These are phyloP conservation scores for Suncus etruscus DNA, from an alignment of 2,113 vertebrate genomes.

Conservation along the genomic window DNA sequence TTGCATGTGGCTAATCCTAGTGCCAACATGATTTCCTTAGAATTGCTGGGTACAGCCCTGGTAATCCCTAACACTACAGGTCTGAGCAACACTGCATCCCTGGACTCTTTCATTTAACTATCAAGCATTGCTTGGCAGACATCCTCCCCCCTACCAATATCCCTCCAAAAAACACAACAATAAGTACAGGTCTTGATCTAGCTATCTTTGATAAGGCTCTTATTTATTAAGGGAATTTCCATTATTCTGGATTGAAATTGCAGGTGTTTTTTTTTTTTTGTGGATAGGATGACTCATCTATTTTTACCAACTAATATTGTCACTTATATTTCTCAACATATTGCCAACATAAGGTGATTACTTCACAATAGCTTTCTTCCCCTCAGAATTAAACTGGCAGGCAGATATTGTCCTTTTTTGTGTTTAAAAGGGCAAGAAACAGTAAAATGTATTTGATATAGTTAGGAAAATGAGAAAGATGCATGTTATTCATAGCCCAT, in stretches of 20 bases:
- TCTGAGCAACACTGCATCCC: no score
- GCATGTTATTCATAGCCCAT: background rate
- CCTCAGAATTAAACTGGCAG: background rate
- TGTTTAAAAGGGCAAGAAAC: background rate
- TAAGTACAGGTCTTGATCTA: background rate
- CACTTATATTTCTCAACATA: background rate
- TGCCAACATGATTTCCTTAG: no score
- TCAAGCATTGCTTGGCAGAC: no score
- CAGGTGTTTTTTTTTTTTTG: background rate
- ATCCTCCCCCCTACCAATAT: no score
- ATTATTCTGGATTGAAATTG: slow-evolving; percentile 7
- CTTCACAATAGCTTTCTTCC: background rate
- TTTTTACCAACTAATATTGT: background rate
- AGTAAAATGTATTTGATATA: background rate
- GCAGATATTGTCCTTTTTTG: background rate
- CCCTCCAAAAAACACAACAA: no score
- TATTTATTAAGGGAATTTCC: background rate
- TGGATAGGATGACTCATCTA: background rate
- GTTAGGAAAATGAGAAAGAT: background rate
- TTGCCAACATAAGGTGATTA: background rate
- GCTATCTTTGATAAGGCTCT: background rate
- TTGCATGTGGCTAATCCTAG: no score
- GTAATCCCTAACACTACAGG: no score
- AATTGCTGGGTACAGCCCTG: no score
- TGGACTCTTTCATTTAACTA: no score